A percentile compares a stretch with the other conserved stretches of the same genome.
These are phyloP conservation scores for Porites rus DNA, from an alignment of 92 coral and sea anemone species.

Conservation along the genomic window DNA sequence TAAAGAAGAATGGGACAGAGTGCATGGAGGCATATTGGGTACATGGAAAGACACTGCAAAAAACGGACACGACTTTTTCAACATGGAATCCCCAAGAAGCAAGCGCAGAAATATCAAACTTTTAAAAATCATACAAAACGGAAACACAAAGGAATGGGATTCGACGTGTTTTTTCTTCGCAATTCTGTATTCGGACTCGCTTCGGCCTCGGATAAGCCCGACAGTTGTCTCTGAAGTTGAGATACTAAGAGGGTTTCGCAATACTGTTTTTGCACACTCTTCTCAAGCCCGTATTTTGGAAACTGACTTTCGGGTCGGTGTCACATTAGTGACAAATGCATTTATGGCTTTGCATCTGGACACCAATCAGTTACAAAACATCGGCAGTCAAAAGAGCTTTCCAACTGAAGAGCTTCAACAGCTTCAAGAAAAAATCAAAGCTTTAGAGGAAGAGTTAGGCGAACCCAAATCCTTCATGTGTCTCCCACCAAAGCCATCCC, in stretches of 20 bases:
- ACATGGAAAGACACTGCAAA: conserved; percentile 58
- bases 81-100: conserved; percentile 22
- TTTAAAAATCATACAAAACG: conserved; percentile 31
- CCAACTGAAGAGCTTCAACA: conserved; percentile 30
- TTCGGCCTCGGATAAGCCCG: conserved; percentile 41
- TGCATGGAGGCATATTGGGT: conserved; percentile 43
- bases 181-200: conserved; percentile 59
- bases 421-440: no score
- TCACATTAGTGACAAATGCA: conserved; percentile 25
- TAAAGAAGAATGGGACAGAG: conserved; percentile 68
- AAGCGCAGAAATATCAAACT: conserved; percentile 10
- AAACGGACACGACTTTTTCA: conserved; percentile 55
- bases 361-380: conserved; percentile 25
- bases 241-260: conserved; percentile 43
- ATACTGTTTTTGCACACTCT: conserved; percentile 50
- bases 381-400: conserved; percentile 39
- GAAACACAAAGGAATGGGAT: conserved; percentile 64
- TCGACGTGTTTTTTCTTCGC: conserved; percentile 68
- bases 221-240: conserved; percentile 32
- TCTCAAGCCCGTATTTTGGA: conserved; percentile 23
- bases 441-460: no score
- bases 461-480: conserved; percentile 39
- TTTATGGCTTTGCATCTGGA: conserved; percentile 41
- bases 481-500: conserved; percentile 64
- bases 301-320: conserved; percentile 26